A percentile compares a stretch with the other conserved stretches of the same genome.
Conservation (phyloP, 1,140 invertebrate species). For the Drosophila simulans region DNA sequence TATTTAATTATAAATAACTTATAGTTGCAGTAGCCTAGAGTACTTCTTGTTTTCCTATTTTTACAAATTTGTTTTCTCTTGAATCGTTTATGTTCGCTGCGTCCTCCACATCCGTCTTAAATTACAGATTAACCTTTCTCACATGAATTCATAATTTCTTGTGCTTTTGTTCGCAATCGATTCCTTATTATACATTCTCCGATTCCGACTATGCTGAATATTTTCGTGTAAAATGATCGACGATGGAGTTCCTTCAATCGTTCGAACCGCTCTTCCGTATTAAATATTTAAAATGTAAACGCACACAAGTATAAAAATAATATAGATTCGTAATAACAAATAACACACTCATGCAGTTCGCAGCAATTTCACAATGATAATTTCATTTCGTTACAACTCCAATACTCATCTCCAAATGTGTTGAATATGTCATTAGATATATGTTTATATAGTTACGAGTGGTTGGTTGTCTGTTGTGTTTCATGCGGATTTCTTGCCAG, state of each 20-base stretch:
- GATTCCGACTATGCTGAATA: slow-evolving; percentile 45
- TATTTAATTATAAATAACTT: slow-evolving; percentile 84
- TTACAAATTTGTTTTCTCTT: slow-evolving; percentile 63
- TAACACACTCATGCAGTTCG: slow-evolving; percentile 44
- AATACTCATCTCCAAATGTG: slow-evolving; percentile 32
- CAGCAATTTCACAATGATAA: slow-evolving; percentile 73
- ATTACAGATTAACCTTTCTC: slow-evolving; percentile 53
- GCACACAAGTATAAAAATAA: slow-evolving; percentile 33
- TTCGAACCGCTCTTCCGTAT: slow-evolving; percentile 25
- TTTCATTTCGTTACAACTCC: slow-evolving; percentile 71
- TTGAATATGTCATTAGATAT: slow-evolving; percentile 53
- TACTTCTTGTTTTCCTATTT: slow-evolving; percentile 68
- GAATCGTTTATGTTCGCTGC: slow-evolving; percentile 50
- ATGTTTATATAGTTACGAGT: slow-evolving; percentile 32
- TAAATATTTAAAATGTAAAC: slow-evolving; percentile 41
- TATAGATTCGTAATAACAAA: slow-evolving; percentile 47
- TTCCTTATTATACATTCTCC: slow-evolving; percentile 21
- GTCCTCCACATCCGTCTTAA: slow-evolving; percentile 61
- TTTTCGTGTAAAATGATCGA: slow-evolving; percentile 53
- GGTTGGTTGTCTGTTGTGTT: slow-evolving; percentile 17
- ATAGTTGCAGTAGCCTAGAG: slow-evolving; percentile 57
- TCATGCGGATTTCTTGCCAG: slow-evolving; percentile 3
- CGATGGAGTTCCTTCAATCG: slow-evolving; percentile 5
- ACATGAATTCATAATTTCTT: slow-evolving; percentile 64
- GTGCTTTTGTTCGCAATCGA: slow-evolving; percentile 64